These are phyloP conservation scores for Pentalonia nigronervosa DNA, from an alignment of 1,140 invertebrate genomes.

Conservation along the genomic window DNA sequence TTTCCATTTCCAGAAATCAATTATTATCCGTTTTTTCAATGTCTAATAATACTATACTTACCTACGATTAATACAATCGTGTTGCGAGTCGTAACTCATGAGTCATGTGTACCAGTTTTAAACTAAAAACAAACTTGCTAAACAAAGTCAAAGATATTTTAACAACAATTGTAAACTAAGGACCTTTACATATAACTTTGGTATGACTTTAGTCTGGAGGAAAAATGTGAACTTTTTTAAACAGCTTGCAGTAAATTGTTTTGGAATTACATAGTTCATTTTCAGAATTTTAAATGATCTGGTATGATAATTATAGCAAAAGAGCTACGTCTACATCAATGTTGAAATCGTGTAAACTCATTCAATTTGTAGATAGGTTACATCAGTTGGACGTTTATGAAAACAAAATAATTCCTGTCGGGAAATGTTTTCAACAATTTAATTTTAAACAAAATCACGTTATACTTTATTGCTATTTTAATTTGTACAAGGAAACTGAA, in stretches of 20 bases:
- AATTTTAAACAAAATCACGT: not conserved
- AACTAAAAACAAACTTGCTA: not conserved
- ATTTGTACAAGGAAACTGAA: not conserved
- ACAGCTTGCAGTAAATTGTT: not conserved
- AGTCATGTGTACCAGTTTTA: not conserved
- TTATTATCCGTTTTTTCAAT: constrained; percentile 9
- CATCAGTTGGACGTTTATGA: not conserved
- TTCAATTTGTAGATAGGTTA: not conserved
- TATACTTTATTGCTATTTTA: not conserved
- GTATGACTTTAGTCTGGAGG: not conserved
- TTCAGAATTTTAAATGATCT: not conserved
- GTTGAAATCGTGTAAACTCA: not conserved
- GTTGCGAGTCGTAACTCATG: not conserved
- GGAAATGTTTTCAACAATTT: not conserved
- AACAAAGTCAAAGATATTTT: not conserved
- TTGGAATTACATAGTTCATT: not conserved
- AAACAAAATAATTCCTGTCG: not conserved
- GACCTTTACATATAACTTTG: not conserved
- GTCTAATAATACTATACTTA: not conserved
- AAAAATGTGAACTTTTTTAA: not conserved
- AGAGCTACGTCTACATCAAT: too few relatives aligned
- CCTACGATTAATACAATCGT: not conserved
- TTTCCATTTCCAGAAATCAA: not conserved
- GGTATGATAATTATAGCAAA: not conserved
- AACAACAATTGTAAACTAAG: not conserved